Percentiles rank a stretch among this genome's conserved stretches.
These are phyloP conservation scores for Amphipyra tragopoginis DNA, from an alignment of 2,888 invertebrate genomes.

Conservation along the genomic window DNA sequence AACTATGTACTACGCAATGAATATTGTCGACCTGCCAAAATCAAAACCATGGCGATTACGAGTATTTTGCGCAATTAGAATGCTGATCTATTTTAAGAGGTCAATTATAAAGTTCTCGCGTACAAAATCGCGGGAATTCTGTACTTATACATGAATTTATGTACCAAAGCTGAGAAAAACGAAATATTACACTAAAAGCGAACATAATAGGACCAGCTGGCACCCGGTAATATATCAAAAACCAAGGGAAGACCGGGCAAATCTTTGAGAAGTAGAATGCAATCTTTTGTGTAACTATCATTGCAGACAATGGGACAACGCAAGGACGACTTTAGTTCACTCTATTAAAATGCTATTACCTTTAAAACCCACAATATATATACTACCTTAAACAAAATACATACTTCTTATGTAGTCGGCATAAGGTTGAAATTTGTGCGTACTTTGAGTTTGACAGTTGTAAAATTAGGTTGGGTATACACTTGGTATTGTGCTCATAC, in stretches of 20 bases:
- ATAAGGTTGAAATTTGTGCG: slow-evolving; percentile 35
- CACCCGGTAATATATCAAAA: slow-evolving; percentile 50
- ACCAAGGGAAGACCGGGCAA: slow-evolving; percentile 64
- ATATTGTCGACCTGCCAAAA: too few species aligned
- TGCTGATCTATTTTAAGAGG: too few species aligned
- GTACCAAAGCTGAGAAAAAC: slow-evolving; percentile 5
- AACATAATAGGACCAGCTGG: slow-evolving; percentile 50
- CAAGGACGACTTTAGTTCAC: slow-evolving; percentile 86
- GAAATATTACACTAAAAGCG: neutral
- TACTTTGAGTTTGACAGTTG: slow-evolving; percentile 17
- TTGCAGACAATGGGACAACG: slow-evolving; percentile 83
- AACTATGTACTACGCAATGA: too few species aligned
- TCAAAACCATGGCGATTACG: too few species aligned
- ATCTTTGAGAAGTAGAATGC: slow-evolving; percentile 74
- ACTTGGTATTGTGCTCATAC: slow-evolving; percentile 38
- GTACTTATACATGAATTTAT: slow-evolving; percentile 18
- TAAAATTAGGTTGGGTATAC: slow-evolving; percentile 37
- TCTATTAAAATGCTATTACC: slow-evolving; percentile 85
- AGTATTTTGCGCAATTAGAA: too few species aligned
- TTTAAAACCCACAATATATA: slow-evolving; percentile 46
- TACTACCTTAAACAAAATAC: neutral
- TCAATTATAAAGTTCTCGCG: too few species aligned
- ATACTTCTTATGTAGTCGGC: neutral
- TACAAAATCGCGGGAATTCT: neutral
- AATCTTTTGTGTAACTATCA: slow-evolving; percentile 79